These are phyloP conservation scores for Labeo rohita DNA, from an alignment of 2,113 vertebrate genomes.

Conservation along the genomic window DNA sequence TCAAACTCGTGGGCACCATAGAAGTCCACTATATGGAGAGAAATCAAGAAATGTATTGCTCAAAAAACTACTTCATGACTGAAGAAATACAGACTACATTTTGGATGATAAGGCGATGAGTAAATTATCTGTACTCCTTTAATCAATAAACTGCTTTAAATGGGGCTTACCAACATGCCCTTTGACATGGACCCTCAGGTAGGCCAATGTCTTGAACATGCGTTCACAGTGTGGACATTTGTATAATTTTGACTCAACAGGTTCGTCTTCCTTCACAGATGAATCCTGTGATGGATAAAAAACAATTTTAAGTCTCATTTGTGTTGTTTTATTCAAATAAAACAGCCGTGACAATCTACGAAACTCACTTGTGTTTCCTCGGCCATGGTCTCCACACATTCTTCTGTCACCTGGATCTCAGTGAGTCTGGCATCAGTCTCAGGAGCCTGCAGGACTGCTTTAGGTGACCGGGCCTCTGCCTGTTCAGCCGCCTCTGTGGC, in stretches of 20 bases:
- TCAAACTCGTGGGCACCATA: too few relatives aligned
- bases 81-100: too few relatives aligned
- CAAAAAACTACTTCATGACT: too few relatives aligned
- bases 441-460: conserved; percentile 63
- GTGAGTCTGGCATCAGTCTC: conserved; percentile 61
- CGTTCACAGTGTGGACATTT: conserved; percentile 88
- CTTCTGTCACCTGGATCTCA: conserved; percentile 80
- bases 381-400: conserved; percentile 74
- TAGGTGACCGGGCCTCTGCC: conserved; percentile 67
- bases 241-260: conserved; percentile 67
- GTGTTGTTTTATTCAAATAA: neutral
- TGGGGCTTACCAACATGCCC: conserved; percentile 84
- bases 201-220: conserved; percentile 81
- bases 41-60: too few relatives aligned
- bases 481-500: conserved; percentile 62
- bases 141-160: neutral
- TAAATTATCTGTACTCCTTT: too few relatives aligned
- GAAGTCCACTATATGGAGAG: too few relatives aligned
- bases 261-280: conserved; percentile 60
- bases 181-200: conserved; percentile 87
- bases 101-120: too few relatives aligned
- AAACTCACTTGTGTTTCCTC: conserved; percentile 74
- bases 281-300: conserved; percentile 65
- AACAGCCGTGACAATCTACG: too few relatives aligned
- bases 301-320: neutral